Conservation (phyloP, 2,888 invertebrate genomes). For the Drosophila austrosaltans region DNA sequence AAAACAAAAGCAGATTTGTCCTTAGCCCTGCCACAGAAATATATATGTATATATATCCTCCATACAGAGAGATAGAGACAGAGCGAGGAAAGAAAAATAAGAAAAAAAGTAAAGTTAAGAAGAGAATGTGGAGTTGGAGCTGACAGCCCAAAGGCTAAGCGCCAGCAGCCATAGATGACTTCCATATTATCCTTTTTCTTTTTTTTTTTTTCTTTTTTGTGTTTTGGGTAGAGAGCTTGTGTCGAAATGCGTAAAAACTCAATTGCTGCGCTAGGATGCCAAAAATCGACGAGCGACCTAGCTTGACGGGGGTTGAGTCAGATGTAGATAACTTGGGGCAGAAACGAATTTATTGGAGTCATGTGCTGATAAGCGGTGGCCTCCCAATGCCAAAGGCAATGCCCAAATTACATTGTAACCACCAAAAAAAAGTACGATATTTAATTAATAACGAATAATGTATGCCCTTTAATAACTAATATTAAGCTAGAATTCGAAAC, state of each 20-base stretch:
- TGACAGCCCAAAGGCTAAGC: constrained; percentile 63
- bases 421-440: not conserved
- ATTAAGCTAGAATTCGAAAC: too few relatives aligned
- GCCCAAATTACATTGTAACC: constrained; percentile 75
- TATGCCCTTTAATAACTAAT: constrained; percentile 34
- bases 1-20: constrained; percentile 80
- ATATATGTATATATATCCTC: constrained; percentile 31
- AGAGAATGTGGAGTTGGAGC: constrained; percentile 27
- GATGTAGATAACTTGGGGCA: constrained; percentile 61
- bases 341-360: constrained; percentile 78
- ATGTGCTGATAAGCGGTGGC: constrained; percentile 72
- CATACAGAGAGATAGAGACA: constrained; percentile 31
- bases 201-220: not conserved
- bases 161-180: constrained; percentile 47
- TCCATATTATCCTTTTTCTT: constrained; percentile 40
- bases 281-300: constrained; percentile 21
- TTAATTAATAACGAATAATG: constrained; percentile 6
- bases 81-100: constrained; percentile 6
- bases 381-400: constrained; percentile 57
- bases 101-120: not conserved
- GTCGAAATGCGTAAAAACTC: constrained; percentile 79
- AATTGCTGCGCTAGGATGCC: constrained; percentile 67
- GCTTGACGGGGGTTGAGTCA: constrained; percentile 52
- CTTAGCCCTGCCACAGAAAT: constrained; percentile 42
- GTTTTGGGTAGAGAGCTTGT: constrained; percentile 30